Evolutionary conservation across 2,797 vertebrate genomes (phyloP).

Genomic region (Eulemur rubriventer): DNA sequence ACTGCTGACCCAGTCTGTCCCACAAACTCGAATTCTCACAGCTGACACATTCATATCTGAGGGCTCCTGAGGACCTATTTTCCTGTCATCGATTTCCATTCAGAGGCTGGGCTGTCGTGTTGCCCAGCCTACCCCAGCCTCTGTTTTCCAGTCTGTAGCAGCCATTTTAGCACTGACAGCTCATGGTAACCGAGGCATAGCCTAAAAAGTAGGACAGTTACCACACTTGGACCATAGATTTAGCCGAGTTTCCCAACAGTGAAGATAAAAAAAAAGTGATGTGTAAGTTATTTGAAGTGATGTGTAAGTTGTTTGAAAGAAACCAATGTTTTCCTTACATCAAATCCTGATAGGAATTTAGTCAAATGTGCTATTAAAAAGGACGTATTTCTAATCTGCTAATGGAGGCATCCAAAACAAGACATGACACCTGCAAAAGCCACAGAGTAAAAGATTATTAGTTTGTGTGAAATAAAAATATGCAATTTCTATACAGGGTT

Average conservation of each 20-base stretch:
- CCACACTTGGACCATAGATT: not conserved
- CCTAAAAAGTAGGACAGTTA: not conserved
- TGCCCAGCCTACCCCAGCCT: not conserved
- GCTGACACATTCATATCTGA: not conserved
- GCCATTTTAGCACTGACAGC: not conserved
- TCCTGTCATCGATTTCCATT: not conserved
- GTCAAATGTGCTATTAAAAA: not conserved
- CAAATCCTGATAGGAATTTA: constrained; percentile 27
- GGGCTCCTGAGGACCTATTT: not conserved
- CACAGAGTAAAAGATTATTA: not conserved
- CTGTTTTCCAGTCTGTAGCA: not conserved
- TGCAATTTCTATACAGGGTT: not conserved
- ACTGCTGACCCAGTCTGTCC: not conserved
- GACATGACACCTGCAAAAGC: not conserved
- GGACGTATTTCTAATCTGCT: not conserved
- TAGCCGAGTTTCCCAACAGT: not conserved
- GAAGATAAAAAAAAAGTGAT: not conserved
- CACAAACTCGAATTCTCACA: not conserved
- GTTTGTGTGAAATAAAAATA: constrained; percentile 3
- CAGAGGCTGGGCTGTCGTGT: not conserved
- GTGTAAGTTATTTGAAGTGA: not conserved
- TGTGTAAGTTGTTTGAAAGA: not conserved
- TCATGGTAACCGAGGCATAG: not conserved
- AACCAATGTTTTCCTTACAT: not conserved
- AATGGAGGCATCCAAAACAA: constrained; percentile 6